Evolutionary conservation across 2,888 invertebrate species (phyloP), one percentile per base, ranked within the genome.

Genomic region (Invenusta paracnida): DNA sequence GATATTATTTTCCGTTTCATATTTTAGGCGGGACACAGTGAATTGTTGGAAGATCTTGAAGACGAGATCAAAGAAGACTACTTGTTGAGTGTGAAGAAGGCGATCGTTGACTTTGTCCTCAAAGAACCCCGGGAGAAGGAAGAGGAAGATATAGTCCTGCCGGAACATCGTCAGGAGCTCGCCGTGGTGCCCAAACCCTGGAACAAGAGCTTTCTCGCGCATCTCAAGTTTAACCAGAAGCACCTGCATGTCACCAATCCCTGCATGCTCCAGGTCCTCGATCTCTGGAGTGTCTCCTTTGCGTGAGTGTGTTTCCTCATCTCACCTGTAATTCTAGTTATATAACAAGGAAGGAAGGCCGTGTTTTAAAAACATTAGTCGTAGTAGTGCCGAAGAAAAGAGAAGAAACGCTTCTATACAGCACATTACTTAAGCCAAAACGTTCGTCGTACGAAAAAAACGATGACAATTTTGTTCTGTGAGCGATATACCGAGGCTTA

Each of bases 21-120:
- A 17, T 48, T 82, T 17, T 88, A 90, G 90, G 89, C 87, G 30
- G 90, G 90, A 23, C 90, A 90, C 87, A 88, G 88, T 27, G 90
- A 90, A 66, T 90, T 90, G 1, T 90, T 92, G 81, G 91, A 91
- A 82, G 90, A 93, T 31, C 93, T 94, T 85, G 93, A 95, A 0
- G 93, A 94, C 86, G 96, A 96, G 90, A 94, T 96, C 91, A 94
- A 94, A 88, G 94, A 95, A 87, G 96, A 96, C 89, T 97, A 96
- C 90, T 93, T 95, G 90, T 93, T 95, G 91, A 95, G 95, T 87
- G 95, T 96, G 90, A 97, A 96, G 90, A 96, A 96, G 90, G 95
- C 96, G 28, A 85, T 88, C 88, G 95, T 97, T 0, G 96, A 97
- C 92, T 97, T 96, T 91, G 96, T 96, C 0, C 92, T 97, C 0